These are phyloP conservation scores for Phengaris alcon DNA, from an alignment of 2,888 invertebrate genomes.

Conservation along the genomic window DNA sequence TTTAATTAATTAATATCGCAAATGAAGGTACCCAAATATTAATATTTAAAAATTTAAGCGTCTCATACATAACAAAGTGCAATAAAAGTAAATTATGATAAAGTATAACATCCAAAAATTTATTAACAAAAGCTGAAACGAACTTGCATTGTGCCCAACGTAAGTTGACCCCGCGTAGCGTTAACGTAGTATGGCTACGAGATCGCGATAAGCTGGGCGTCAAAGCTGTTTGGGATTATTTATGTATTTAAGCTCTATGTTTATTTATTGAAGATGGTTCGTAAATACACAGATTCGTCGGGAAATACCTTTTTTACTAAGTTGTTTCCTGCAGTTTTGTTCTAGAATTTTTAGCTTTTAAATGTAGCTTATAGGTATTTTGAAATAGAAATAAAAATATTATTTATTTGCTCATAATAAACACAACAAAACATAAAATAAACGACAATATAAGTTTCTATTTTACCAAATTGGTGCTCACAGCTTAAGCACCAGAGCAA, in stretches of 20 bases:
- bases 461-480: no score
- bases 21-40: no score
- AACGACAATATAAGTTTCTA: no score
- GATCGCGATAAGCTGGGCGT: background rate
- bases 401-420: no score
- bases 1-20: no score
- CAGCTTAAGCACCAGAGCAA: no score
- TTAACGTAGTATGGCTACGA: background rate
- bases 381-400: no score
- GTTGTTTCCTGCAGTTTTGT: background rate
- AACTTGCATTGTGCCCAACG: background rate
- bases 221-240: no score
- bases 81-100: conserved; percentile 1
- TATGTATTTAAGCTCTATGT: background rate
- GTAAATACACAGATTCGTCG: background rate
- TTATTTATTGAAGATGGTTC: background rate
- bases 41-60: background rate
- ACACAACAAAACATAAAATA: no score
- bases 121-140: background rate
- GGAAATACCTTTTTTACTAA: background rate
- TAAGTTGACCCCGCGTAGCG: background rate
- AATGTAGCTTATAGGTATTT: no score
- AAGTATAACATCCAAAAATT: conserved; percentile 1
- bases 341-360: background rate
- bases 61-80: conserved; percentile 28